A percentile compares a stretch with the other conserved stretches of the same genome.
Evolutionary conservation across 2,888 invertebrate species (phyloP).

Genomic region (Acanthopleura granulata): DNA sequence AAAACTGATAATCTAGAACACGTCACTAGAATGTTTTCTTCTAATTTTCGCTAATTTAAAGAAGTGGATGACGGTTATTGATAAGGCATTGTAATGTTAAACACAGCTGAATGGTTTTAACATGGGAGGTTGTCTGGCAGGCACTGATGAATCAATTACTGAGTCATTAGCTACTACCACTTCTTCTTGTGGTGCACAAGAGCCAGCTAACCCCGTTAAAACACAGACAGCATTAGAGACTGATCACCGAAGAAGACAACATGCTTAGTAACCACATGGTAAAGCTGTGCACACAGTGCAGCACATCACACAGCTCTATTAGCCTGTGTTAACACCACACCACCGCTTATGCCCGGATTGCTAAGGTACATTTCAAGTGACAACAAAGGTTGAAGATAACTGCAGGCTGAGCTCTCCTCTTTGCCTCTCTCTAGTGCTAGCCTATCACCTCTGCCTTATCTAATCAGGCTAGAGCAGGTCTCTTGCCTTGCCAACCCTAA

Average conservation of each 20-base stretch:
- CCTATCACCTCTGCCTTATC: slow-evolving; percentile 13
- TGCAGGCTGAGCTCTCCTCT: neutral
- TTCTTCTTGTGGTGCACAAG: neutral
- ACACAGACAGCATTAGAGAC: neutral
- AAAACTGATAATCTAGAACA: no score
- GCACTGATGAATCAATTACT: slow-evolving; percentile 1
- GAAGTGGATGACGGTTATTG: no score
- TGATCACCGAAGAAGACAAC: neutral
- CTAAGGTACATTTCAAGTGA: slow-evolving; percentile 18
- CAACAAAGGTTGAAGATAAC: slow-evolving; percentile 17
- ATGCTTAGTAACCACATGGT: neutral
- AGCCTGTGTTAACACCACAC: neutral
- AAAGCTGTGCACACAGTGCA: neutral
- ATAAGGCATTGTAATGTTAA: no score
- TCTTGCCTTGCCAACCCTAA: neutral
- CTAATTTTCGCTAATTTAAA: no score
- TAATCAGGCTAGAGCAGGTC: slow-evolving; percentile 7
- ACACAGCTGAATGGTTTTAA: no score
- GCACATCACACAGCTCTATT: neutral
- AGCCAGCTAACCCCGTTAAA: neutral
- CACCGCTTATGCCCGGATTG: slow-evolving; percentile 4
- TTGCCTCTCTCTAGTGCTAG: neutral
- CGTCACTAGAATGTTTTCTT: no score
- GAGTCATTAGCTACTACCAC: slow-evolving; percentile 7
- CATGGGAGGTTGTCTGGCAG: no score